Conservation (phyloP, 2,888 invertebrate genomes). For the Hirtodrosophila histrioides region DNA sequence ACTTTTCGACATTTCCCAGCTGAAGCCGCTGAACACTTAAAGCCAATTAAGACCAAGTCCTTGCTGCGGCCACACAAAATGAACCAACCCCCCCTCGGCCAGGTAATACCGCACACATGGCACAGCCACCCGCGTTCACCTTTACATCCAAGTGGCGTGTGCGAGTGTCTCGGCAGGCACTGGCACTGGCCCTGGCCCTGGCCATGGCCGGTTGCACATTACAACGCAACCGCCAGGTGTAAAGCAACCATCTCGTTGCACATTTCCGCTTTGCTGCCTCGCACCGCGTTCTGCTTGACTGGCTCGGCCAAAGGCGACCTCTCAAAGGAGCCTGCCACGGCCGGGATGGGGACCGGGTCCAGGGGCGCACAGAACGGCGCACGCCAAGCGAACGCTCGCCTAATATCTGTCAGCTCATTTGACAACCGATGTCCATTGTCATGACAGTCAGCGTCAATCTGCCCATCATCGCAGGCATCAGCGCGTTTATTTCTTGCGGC, state of each 20-base stretch:
- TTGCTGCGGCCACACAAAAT: conserved; percentile 19
- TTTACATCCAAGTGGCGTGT: conserved; percentile 52
- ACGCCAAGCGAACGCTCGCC: conserved; percentile 36
- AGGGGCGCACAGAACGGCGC: conserved; percentile 13
- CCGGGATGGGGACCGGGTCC: not conserved
- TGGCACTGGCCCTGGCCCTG: conserved; percentile 3
- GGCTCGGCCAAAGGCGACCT: conserved; percentile 27
- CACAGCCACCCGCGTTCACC: conserved; percentile 33
- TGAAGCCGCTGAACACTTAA: conserved; percentile 52
- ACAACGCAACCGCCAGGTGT: conserved; percentile 66
- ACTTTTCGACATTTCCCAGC: conserved; percentile 28
- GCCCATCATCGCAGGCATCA: conserved; percentile 8
- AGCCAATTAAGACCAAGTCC: conserved; percentile 69
- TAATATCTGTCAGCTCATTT: conserved; percentile 40
- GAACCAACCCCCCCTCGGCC: conserved; percentile 13
- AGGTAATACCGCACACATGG: conserved; percentile 35
- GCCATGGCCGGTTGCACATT: conserved; percentile 66
- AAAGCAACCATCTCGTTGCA: conserved; percentile 55
- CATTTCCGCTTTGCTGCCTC: conserved; percentile 72
- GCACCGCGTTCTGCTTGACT: conserved; percentile 52
- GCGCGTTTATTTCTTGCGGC: not conserved
- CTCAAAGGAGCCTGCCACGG: not conserved
- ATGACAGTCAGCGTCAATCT: conserved; percentile 52
- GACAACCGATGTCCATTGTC: conserved; percentile 40
- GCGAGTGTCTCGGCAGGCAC: conserved; percentile 20